phyloP scores from a whole-genome alignment of 2,797 vertebrate genomes.

The Clarias fuscus region DNA sequence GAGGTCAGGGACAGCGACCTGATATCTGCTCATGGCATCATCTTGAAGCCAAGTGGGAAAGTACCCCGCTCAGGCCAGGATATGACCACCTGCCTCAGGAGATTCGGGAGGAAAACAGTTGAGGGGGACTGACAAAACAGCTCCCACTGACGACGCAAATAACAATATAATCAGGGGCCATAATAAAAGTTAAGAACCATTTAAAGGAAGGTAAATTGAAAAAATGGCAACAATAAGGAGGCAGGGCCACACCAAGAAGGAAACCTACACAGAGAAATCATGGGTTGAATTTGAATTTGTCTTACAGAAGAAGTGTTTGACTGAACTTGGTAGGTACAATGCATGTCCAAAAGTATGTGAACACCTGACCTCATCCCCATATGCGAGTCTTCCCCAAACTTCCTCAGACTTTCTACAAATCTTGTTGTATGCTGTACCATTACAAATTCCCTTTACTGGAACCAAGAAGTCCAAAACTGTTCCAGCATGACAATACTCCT shows the following conservation, averaged over 20 bases:
- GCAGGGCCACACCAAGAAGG: not conserved
- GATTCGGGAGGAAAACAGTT: constrained; percentile 46
- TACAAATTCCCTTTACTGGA: not conserved
- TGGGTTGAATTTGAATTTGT: not conserved
- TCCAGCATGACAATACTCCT: not conserved
- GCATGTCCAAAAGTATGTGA: not conserved
- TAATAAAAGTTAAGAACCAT: no score
- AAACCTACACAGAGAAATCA: constrained; percentile 3
- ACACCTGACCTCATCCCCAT: not conserved
- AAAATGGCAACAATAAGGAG: not conserved
- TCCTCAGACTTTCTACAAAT: not conserved
- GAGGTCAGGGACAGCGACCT: constrained; percentile 58
- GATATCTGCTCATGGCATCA: constrained; percentile 58
- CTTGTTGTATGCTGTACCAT: not conserved
- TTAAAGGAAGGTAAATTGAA: not conserved
- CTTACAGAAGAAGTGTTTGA: not conserved
- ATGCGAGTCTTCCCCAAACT: not conserved
- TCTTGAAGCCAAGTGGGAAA: constrained; percentile 63
- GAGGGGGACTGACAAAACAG: not conserved
- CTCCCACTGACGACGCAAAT: not conserved
- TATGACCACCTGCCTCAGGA: constrained; percentile 61
- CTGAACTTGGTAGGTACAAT: not conserved
- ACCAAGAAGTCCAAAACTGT: not conserved
- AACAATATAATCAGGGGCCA: constrained; percentile 1
- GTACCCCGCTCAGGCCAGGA: constrained; percentile 65